phyloP scores from a whole-genome alignment of 2,888 invertebrate genomes.

The Drosophila testacea region DNA sequence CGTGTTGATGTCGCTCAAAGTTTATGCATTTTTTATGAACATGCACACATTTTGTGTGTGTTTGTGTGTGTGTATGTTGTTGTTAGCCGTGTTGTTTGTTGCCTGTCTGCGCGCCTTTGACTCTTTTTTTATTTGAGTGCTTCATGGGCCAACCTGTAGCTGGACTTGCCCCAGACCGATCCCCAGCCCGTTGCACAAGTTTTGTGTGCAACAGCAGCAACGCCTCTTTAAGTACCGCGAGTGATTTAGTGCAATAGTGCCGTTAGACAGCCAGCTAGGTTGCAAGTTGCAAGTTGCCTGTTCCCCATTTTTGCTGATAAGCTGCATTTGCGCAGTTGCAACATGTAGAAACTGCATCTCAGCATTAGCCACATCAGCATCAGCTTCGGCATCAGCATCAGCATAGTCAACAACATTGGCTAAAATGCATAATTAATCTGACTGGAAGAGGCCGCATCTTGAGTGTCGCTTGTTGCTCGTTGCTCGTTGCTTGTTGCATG shows the following conservation, averaged over 20 bases:
- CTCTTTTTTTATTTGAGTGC: constrained; percentile 39
- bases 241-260: constrained; percentile 80
- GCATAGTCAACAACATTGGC: constrained; percentile 57
- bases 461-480: constrained; percentile 47
- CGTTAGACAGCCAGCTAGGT: constrained; percentile 61
- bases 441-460: constrained; percentile 31
- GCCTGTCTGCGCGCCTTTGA: constrained; percentile 50
- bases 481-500: constrained; percentile 61
- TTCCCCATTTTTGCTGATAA: constrained; percentile 10
- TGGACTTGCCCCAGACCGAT: constrained; percentile 48
- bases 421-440: constrained; percentile 80
- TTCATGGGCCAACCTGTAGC: constrained; percentile 62
- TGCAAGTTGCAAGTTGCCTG: constrained; percentile 22
- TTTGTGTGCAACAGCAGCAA: constrained; percentile 52
- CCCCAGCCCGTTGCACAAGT: constrained; percentile 70
- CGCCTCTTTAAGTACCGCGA: constrained; percentile 79
- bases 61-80: constrained; percentile 28
- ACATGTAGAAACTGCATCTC: constrained; percentile 26
- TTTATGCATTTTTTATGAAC: constrained; percentile 69
- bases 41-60: constrained; percentile 35
- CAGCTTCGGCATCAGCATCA: constrained; percentile 23
- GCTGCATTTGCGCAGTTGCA: constrained; percentile 28
- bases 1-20: constrained; percentile 76
- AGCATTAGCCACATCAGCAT: constrained; percentile 38
- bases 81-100: constrained; percentile 51